A percentile compares a stretch with the other conserved stretches of the same genome.
Conservation (phyloP, 1,140 invertebrate genomes). For the Conopomorpha cramerella region DNA sequence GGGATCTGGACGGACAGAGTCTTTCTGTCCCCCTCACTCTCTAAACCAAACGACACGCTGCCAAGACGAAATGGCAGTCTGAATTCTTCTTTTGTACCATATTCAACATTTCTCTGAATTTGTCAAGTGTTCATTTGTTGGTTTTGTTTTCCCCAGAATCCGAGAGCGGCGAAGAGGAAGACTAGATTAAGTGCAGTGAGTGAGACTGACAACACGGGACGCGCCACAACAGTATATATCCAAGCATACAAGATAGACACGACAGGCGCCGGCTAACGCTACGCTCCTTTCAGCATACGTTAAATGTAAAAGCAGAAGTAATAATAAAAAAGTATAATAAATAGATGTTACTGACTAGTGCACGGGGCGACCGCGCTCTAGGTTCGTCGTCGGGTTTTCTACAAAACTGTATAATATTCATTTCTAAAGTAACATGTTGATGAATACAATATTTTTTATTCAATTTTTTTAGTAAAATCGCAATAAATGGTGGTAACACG, state of each 20-base stretch:
- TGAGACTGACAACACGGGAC: slow-evolving; percentile 44
- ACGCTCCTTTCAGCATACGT: not conserved
- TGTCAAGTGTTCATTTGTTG: no score
- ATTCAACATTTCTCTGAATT: no score
- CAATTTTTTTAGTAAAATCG: slow-evolving; percentile 59
- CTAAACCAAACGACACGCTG: no score
- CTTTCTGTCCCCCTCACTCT: not conserved
- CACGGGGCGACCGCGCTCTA: not conserved
- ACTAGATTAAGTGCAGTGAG: slow-evolving; percentile 52
- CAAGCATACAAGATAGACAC: slow-evolving; percentile 7
- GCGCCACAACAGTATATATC: slow-evolving; percentile 17
- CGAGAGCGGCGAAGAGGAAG: slow-evolving; percentile 47
- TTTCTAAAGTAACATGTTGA: slow-evolving; percentile 54
- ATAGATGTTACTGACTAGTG: not conserved
- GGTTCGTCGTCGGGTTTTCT: no score
- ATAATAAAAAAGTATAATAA: slow-evolving; percentile 1
- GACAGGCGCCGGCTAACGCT: slow-evolving; percentile 1
- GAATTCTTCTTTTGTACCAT: no score
- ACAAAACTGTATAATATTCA: slow-evolving; percentile 49
- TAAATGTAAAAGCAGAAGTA: not conserved
- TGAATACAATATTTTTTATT: slow-evolving; percentile 60
- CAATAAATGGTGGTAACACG: slow-evolving; percentile 55
- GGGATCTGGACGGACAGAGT: not conserved
- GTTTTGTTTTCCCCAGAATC: slow-evolving; percentile 23
- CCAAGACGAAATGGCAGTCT: slow-evolving; percentile 3